Conservation (phyloP, 2,888 invertebrate species). For the Eucera pruinosa region DNA sequence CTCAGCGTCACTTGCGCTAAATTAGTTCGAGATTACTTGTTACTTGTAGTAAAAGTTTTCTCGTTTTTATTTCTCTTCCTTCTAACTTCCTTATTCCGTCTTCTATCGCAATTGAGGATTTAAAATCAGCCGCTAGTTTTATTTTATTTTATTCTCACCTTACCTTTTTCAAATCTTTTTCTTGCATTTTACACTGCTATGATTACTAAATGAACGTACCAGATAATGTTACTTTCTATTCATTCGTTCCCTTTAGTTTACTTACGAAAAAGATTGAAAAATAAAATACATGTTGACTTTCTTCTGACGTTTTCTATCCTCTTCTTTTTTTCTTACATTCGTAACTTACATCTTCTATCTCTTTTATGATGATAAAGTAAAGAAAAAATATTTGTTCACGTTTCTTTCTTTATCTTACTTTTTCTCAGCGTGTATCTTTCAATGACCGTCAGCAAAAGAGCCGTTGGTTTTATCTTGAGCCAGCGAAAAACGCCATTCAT, state of each 20-base stretch:
- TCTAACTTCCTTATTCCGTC: conserved; percentile 2
- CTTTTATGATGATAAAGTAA: not conserved
- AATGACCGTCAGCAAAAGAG: not conserved
- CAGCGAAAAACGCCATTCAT: not conserved
- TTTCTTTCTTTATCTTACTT: not conserved
- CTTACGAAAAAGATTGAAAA: not conserved
- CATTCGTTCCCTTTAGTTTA: not conserved
- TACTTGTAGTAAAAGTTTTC: not conserved
- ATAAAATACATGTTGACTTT: not conserved
- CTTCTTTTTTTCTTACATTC: not conserved
- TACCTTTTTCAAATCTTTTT: not conserved
- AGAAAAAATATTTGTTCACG: not conserved
- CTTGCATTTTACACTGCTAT: not conserved
- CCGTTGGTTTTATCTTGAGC: not conserved
- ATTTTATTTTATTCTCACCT: not conserved
- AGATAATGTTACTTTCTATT: not conserved
- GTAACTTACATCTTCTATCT: not conserved
- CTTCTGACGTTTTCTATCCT: not conserved
- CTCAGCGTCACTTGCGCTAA: conserved; percentile 19
- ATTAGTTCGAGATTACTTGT: conserved; percentile 13
- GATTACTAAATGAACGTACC: not conserved
- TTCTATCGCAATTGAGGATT: not conserved
- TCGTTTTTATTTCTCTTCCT: not conserved
- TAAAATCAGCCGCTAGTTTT: not conserved
- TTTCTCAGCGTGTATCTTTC: not conserved